A percentile compares a stretch with the other conserved stretches of the same genome.
These are phyloP conservation scores for Pelvicachromis taeniatus DNA, from an alignment of 2,113 vertebrate genomes.

Conservation along the genomic window DNA sequence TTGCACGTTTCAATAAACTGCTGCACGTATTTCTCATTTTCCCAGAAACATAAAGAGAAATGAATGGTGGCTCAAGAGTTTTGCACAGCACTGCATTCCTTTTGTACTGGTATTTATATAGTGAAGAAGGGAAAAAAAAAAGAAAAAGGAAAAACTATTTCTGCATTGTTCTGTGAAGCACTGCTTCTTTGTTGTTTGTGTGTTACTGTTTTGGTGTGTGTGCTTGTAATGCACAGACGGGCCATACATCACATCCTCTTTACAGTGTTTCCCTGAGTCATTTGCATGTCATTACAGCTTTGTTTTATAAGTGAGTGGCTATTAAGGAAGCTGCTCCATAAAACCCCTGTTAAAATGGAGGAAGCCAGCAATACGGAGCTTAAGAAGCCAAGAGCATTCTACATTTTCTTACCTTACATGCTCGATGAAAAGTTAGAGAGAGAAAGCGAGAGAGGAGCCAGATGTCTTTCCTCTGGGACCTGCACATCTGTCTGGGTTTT, in stretches of 20 bases:
- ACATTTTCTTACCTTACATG: conserved; percentile 60
- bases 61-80: background rate
- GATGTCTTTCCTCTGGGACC: conserved; percentile 88
- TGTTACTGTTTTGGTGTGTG: conserved; percentile 11
- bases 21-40: background rate
- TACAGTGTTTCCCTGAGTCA: conserved; percentile 75
- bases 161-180: background rate
- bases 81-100: background rate
- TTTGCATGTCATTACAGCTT: conserved; percentile 78
- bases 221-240: conserved; percentile 63
- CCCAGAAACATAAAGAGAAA: background rate
- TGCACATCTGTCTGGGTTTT: conserved; percentile 85
- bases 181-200: conserved; percentile 24
- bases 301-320: conserved; percentile 80
- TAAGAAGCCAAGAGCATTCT: conserved; percentile 70
- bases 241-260: conserved; percentile 76
- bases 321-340: conserved; percentile 78
- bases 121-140: background rate
- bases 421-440: conserved; percentile 37
- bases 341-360: conserved; percentile 78
- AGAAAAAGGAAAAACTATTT: background rate
- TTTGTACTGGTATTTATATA: conserved; percentile 4
- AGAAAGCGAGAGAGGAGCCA: conserved; percentile 58
- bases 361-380: conserved; percentile 72
- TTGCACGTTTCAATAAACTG: background rate